Conservation (phyloP, 2,888 invertebrate genomes). For the Melipona bicolor region DNA sequence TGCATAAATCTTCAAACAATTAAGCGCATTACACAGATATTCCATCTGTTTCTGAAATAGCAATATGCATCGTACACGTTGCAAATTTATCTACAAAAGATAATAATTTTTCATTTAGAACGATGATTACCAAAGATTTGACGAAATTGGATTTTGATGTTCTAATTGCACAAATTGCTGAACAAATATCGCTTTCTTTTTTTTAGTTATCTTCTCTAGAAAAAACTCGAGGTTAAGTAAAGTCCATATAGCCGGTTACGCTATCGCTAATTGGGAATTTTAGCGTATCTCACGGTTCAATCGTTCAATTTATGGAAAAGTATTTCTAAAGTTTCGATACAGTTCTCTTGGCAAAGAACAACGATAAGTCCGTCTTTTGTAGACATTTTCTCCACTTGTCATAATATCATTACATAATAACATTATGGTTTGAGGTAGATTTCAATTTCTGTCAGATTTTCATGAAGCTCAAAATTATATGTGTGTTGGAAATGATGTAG, state of each 20-base stretch:
- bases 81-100: neutral
- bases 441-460: no score
- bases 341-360: conserved; percentile 83
- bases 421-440: conserved; percentile 73
- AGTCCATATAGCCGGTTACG: conserved; percentile 83
- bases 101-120: neutral
- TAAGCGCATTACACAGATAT: conserved; percentile 81
- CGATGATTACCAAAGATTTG: conserved; percentile 75
- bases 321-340: neutral
- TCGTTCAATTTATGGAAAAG: neutral
- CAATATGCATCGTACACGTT: neutral
- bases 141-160: conserved; percentile 83
- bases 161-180: conserved; percentile 84
- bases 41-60: conserved; percentile 81
- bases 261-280: conserved; percentile 83
- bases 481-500: conserved; percentile 48
- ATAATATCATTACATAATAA: conserved; percentile 81
- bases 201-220: conserved; percentile 85
- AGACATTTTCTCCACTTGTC: conserved; percentile 79
- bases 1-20: conserved; percentile 80
- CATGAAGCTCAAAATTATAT: conserved; percentile 73
- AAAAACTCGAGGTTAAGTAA: conserved; percentile 84
- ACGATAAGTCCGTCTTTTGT: conserved; percentile 78
- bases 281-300: neutral
- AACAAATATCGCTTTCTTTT: conserved; percentile 85